Evolutionary conservation across 2,797 vertebrate genomes (phyloP), one percentile per base, ranked within the genome.

Genomic region (Melanogrammus aeglefinus): DNA sequence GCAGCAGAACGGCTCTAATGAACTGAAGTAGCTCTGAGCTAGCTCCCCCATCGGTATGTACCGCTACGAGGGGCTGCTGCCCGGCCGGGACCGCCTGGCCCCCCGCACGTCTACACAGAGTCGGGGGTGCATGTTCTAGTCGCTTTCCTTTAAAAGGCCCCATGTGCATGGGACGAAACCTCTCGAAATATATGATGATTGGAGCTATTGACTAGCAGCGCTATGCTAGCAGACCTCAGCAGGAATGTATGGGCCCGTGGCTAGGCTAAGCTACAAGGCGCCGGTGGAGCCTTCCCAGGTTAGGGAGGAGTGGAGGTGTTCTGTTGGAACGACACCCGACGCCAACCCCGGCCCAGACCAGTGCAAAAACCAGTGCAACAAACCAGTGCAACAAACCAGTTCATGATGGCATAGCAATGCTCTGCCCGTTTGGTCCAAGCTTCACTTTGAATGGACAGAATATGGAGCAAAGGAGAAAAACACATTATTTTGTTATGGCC

Each of bases 1-100:
- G 87, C 88, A 88, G 86, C 82, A 86, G 87, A 90, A 81, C 21
- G 84, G 51, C 51, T 63, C 21, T 91, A 90, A 89, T 90, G 89
- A 90, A 89, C 87, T 93, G 86, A 33, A 33, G 31, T 33, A 33
- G 31, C 31, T 33, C 31, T 33, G 31, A 91, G 90, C 91, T 91
- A 89, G 86, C 79, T 89, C 31, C 31, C 31, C 31, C 91, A 93
- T 93, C 91, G 91, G 92, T 91, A 93, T 93, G 89, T 92, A 86
- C 89, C 82, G 91, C 87, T 91, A 90, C 88, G 87, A 89, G 84
- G 79, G 79, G 77, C 76, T 82, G 57, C 82, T 75, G 72, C 84
- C 81, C 81, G 86, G 82, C 79, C 82, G 73, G 80, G 88, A 85
- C 82, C 84, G 89, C 86, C 83, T 81, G 81, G 88, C 82, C 83